A percentile compares a stretch with the other conserved stretches of the same genome.
These are phyloP conservation scores for Stegostoma tigrinum DNA, from an alignment of 2,113 vertebrate species.

Conservation along the genomic window DNA sequence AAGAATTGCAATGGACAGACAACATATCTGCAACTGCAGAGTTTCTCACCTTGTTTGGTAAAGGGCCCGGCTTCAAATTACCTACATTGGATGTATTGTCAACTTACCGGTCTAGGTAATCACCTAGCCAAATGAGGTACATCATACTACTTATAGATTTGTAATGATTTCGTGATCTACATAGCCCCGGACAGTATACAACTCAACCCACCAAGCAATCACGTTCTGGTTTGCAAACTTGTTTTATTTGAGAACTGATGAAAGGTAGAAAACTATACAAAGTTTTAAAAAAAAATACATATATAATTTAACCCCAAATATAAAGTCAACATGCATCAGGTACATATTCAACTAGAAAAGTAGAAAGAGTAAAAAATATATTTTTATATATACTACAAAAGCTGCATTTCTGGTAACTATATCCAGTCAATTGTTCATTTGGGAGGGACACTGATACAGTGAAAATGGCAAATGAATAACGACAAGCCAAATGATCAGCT, in stretches of 20 bases:
- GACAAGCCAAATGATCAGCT: not conserved
- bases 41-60: not conserved
- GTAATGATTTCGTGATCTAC: not conserved
- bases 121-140: not conserved
- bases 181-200: not conserved
- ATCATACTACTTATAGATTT: not conserved
- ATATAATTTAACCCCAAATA: slow-evolving; percentile 33
- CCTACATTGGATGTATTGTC: not conserved
- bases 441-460: not conserved
- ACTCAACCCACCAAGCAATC: slow-evolving; percentile 33
- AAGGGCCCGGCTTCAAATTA: not conserved
- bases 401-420: slow-evolving; percentile 34
- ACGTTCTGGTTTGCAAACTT: slow-evolving; percentile 31
- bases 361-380: slow-evolving; percentile 23
- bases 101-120: slow-evolving; percentile 14
- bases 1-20: not conserved
- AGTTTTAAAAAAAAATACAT: slow-evolving; percentile 21
- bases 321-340: slow-evolving; percentile 35
- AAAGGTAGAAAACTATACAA: slow-evolving; percentile 35
- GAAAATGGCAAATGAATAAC: not conserved
- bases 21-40: not conserved
- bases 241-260: slow-evolving; percentile 34
- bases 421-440: not conserved
- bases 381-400: slow-evolving; percentile 10
- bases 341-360: slow-evolving; percentile 28